Percentiles rank a stretch among this genome's conserved stretches.
Conservation (phyloP, 2,888 invertebrate species). For the Drosophila niveifrons region DNA sequence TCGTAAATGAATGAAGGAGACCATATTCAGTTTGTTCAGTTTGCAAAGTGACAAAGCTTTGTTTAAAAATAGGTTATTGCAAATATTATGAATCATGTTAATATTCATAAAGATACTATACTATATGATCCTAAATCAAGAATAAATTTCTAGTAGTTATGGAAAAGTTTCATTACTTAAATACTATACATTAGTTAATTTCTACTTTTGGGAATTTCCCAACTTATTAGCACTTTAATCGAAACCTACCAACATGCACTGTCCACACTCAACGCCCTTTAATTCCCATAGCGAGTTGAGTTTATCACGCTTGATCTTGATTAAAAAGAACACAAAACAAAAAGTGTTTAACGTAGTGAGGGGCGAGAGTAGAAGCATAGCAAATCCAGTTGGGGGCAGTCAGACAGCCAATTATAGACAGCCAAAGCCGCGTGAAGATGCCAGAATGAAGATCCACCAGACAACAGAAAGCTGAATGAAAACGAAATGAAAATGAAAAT, state of each 20-base stretch:
- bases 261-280: constrained; percentile 51
- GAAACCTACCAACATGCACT: constrained; percentile 3
- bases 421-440: constrained; percentile 76
- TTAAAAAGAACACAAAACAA: constrained; percentile 48
- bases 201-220: background rate
- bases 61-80: too few relatives aligned
- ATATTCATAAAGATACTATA: too few relatives aligned
- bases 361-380: constrained; percentile 30
- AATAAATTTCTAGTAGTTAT: too few relatives aligned
- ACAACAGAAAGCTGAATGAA: constrained; percentile 61
- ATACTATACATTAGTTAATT: too few relatives aligned
- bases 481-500: constrained; percentile 64
- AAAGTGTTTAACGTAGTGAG: constrained; percentile 29
- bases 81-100: too few relatives aligned
- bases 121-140: too few relatives aligned
- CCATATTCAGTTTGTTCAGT: too few relatives aligned
- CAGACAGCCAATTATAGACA: constrained; percentile 77
- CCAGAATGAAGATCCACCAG: constrained; percentile 60
- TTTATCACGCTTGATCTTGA: constrained; percentile 76
- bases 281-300: constrained; percentile 56
- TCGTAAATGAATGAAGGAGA: too few relatives aligned
- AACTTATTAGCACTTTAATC: constrained; percentile 2
- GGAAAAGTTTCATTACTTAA: too few relatives aligned
- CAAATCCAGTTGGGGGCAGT: constrained; percentile 52
- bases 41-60: too few relatives aligned